Evolutionary conservation across 2,113 vertebrate genomes (phyloP).

Genomic region (Rhinoderma darwinii): DNA sequence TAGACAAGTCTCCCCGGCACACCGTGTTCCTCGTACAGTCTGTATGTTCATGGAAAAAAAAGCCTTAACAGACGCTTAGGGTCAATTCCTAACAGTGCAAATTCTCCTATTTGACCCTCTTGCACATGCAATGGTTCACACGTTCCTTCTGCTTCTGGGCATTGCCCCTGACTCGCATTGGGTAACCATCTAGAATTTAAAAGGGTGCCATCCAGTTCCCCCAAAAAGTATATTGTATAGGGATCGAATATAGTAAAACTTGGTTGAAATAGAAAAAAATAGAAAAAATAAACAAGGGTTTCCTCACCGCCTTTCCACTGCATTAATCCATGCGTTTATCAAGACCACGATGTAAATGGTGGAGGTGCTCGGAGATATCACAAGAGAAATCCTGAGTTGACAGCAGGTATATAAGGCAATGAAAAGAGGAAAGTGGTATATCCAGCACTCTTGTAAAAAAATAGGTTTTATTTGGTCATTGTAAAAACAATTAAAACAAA

Average conservation of each 20-base stretch:
- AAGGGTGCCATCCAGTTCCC: neutral
- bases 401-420: too few relatives aligned
- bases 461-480: too few relatives aligned
- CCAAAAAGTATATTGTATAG: neutral
- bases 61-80: neutral
- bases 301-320: too few relatives aligned
- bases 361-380: too few relatives aligned
- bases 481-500: too few relatives aligned
- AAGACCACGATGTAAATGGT: too few relatives aligned
- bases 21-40: neutral
- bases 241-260: neutral
- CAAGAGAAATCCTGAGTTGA: too few relatives aligned
- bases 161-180: neutral
- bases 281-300: too few relatives aligned
- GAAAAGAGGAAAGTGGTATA: too few relatives aligned
- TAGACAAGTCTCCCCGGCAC: conserved; percentile 22
- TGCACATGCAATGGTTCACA: neutral
- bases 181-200: neutral
- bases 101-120: neutral
- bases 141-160: neutral
- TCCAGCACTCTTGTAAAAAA: too few relatives aligned
- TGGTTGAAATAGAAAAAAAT: neutral
- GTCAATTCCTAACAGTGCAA: neutral
- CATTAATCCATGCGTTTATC: too few relatives aligned
- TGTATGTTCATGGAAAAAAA: conserved; percentile 21